Base-by-base conservation (phyloP, 2,113 vertebrate genomes). In the Canis aureus region DNA sequence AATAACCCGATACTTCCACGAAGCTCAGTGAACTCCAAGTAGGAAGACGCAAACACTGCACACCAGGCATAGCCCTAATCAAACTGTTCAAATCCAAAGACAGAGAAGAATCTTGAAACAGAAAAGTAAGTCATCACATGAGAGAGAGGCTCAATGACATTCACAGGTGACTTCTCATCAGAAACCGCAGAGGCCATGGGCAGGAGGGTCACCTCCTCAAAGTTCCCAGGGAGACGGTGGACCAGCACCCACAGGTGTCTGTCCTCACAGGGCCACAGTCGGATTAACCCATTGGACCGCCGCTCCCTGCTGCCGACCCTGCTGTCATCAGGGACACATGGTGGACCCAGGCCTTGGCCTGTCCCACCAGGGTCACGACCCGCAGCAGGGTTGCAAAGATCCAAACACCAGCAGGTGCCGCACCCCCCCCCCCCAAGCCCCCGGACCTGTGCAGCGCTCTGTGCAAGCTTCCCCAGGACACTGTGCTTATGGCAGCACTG, bases 241-340 rank as follows among this genome's bases (percentile, higher is more conserved):
- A 16, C 87, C 35, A 43, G 69, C 51, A 99, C 99, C 96, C 99
- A 99, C 0, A 99, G 99, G 91, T 99, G 99, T 60, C 98, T 99
- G 32, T 95, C 99, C 71, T 99, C 99, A 98, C 99, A 98, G 71
- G 98, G 99, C 69, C 64, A 99, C 98, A 99, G 98, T 96, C 99
- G 98, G 82, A 99, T 99, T 55, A 99, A 99, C 89, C 94, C 99
- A 97, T 99, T 98, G 99, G 99, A 99, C 95, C 97, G 98, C 57
- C 98, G 99, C 81, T 99, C 99, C 22, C 99, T 99, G 93, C 98
- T 99, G 97, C 98, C 99, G 91, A 99, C 99, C 97, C 97, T 99
- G 80, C 98, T 99, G 8, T 99, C 99, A 81, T 98, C 99, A 57
- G 98, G 98, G 87, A 96, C 99, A 99, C 96, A 98, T 99, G 97